Percentiles rank a stretch among this genome's conserved stretches.
Evolutionary conservation across 2,797 vertebrate genomes (phyloP).

Genomic region (Scolopax rusticola): DNA sequence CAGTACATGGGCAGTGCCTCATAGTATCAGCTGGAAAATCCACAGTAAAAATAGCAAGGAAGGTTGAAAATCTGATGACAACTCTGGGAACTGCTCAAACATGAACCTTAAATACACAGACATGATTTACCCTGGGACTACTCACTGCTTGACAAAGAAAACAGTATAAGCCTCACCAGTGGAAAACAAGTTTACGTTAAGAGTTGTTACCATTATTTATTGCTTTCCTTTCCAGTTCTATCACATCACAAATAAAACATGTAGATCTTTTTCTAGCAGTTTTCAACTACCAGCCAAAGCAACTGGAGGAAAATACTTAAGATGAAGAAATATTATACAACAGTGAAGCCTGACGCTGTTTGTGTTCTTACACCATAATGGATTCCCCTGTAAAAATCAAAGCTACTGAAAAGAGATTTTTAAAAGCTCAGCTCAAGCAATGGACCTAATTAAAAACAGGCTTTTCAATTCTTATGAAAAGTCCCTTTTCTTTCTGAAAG

Average conservation of each 20-base stretch:
- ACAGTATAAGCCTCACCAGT: neutral
- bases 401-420: neutral
- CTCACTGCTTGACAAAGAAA: neutral
- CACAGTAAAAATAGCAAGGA: neutral
- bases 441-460: neutral
- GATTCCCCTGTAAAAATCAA: neutral
- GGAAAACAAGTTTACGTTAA: neutral
- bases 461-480: neutral
- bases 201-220: neutral
- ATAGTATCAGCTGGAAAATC: neutral
- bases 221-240: conserved; percentile 1
- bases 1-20: neutral
- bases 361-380: neutral
- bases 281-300: neutral
- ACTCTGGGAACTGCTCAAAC: conserved; percentile 1
- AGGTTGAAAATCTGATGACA: neutral
- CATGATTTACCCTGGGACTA: neutral
- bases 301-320: conserved; percentile 4
- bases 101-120: neutral
- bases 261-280: neutral
- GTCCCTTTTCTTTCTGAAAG: neutral
- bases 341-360: neutral
- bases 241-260: neutral
- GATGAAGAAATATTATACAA: neutral
- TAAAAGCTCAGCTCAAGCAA: neutral